Conservation (phyloP, 2,888 invertebrate species). For the Melipona beecheii region DNA sequence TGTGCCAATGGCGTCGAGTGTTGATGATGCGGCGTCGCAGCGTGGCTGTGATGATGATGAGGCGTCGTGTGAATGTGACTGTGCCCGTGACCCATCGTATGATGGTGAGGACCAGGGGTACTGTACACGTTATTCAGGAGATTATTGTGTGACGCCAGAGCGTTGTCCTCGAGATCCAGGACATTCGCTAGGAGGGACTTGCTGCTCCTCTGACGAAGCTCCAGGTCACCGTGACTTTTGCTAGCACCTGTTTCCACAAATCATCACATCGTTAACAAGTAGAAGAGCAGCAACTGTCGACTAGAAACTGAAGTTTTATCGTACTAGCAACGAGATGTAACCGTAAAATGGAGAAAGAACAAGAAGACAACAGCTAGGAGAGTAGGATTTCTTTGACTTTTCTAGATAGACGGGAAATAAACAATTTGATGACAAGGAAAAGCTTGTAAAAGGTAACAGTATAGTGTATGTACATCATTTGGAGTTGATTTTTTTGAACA, state of each 20-base stretch:
- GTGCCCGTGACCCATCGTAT: slow-evolving; percentile 80
- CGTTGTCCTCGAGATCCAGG: slow-evolving; percentile 98
- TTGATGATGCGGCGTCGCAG: slow-evolving; percentile 79
- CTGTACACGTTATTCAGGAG: slow-evolving; percentile 83
- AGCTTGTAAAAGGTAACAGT: background rate
- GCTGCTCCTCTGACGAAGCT: slow-evolving; percentile 95
- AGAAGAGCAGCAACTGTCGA: background rate
- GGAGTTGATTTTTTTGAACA: background rate
- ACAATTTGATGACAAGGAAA: background rate
- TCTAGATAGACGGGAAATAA: background rate
- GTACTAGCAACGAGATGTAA: background rate
- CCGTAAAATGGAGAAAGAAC: background rate
- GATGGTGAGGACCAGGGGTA: slow-evolving; percentile 83
- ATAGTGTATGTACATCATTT: background rate
- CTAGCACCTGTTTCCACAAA: slow-evolving; percentile 86
- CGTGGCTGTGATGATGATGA: slow-evolving; percentile 83
- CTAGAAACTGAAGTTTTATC: background rate
- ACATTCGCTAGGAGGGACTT: slow-evolving; percentile 98
- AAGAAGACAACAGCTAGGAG: background rate
- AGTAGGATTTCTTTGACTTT: background rate
- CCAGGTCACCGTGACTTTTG: slow-evolving; percentile 91
- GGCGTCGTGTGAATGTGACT: slow-evolving; percentile 83
- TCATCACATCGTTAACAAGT: background rate
- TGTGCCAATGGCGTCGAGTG: slow-evolving; percentile 74
- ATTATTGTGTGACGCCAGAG: slow-evolving; percentile 82